Percentiles rank a stretch among this genome's conserved stretches.
Evolutionary conservation across 2,888 invertebrate species (phyloP).

Genomic region (Nemotelus pantherinus): DNA sequence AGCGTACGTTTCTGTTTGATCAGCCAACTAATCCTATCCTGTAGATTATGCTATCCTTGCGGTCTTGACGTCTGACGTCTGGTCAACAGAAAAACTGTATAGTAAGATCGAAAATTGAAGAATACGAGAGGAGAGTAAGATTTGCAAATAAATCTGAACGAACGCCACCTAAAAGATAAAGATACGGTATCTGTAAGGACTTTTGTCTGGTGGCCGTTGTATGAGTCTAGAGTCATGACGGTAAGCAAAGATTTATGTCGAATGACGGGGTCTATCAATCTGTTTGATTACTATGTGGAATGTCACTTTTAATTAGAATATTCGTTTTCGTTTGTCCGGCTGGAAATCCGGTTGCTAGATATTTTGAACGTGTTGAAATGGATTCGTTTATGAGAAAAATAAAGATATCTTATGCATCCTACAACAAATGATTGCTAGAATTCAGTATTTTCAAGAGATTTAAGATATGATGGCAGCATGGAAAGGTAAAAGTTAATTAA

Average conservation of each 20-base stretch:
- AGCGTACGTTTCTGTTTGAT: constrained; percentile 37
- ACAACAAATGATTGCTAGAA: too few species aligned
- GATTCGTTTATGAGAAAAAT: too few species aligned
- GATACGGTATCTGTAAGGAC: background rate
- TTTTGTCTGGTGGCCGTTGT: background rate
- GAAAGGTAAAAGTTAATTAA: too few species aligned
- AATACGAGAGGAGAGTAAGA: background rate
- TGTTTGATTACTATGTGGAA: constrained; percentile 14
- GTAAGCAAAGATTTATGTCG: constrained; percentile 32
- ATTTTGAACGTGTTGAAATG: background rate
- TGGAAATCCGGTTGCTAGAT: constrained; percentile 12
- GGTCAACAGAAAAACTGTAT: background rate
- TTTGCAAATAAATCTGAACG: constrained; percentile 34
- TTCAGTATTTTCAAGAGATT: too few species aligned
- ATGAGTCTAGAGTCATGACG: background rate
- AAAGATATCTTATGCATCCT: too few species aligned
- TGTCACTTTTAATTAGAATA: constrained; percentile 49
- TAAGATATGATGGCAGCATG: too few species aligned
- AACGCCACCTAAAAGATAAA: background rate
- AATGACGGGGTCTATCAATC: constrained; percentile 12
- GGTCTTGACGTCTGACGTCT: background rate
- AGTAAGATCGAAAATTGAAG: constrained; percentile 9
- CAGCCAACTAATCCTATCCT: background rate
- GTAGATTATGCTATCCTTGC: background rate
- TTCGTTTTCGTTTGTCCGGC: constrained; percentile 20